Evolutionary conservation across 2,888 invertebrate genomes (phyloP).

Genomic region (Drosophila lutescens): DNA sequence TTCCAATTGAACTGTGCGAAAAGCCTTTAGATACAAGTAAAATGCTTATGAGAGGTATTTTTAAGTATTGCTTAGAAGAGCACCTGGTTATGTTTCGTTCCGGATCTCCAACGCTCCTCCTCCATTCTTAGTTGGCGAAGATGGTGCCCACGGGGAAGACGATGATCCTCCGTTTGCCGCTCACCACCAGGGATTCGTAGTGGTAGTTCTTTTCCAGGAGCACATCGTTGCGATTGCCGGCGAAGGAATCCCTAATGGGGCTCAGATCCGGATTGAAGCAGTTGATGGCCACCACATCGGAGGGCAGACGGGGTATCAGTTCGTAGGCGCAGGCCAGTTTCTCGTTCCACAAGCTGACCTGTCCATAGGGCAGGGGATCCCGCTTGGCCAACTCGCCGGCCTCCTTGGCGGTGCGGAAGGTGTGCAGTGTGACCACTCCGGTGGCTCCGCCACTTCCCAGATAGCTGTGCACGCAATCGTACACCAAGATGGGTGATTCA

Average conservation of each 20-base stretch:
- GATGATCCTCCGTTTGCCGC: slow-evolving; percentile 69
- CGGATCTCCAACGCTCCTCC: no score
- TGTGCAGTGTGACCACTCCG: slow-evolving; percentile 73
- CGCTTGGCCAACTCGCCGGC: slow-evolving; percentile 68
- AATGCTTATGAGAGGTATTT: slow-evolving; percentile 31
- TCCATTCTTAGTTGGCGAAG: slow-evolving; percentile 76
- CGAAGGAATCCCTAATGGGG: slow-evolving; percentile 51
- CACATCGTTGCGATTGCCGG: slow-evolving; percentile 54
- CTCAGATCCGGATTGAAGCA: slow-evolving; percentile 67
- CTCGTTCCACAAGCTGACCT: slow-evolving; percentile 81
- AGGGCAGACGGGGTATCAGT: slow-evolving; percentile 66
- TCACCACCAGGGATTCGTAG: slow-evolving; percentile 74
- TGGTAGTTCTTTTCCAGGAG: slow-evolving; percentile 76
- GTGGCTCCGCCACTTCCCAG: slow-evolving; percentile 54
- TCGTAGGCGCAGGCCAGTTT: slow-evolving; percentile 81
- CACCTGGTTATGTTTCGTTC: slow-evolving; percentile 16
- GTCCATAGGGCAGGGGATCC: slow-evolving; percentile 60
- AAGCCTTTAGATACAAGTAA: neutral
- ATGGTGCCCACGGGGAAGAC: slow-evolving; percentile 82
- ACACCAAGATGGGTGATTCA: slow-evolving; percentile 68
- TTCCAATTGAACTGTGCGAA: slow-evolving; percentile 1
- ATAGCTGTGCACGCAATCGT: slow-evolving; percentile 77
- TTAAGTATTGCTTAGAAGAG: slow-evolving; percentile 13
- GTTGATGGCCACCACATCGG: slow-evolving; percentile 74
- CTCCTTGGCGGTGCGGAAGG: slow-evolving; percentile 82